A percentile compares a stretch with the other conserved stretches of the same genome.
phyloP scores from a whole-genome alignment of 2,888 invertebrate species.

The Congeria kusceri region DNA sequence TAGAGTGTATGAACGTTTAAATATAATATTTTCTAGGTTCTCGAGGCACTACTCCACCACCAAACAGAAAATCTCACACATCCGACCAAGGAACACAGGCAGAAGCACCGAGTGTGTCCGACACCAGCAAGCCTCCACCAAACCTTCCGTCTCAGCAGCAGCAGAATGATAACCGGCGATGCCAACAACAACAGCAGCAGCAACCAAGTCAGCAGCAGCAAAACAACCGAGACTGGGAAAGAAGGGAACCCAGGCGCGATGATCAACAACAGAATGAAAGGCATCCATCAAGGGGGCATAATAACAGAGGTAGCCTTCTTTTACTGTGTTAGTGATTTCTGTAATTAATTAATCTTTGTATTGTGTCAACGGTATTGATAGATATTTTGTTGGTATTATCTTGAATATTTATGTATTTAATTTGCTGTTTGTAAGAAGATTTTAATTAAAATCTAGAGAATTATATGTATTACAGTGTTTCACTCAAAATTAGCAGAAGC shows the following conservation, averaged over 20 bases:
- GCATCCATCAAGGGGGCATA: constrained; percentile 37
- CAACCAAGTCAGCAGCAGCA: constrained; percentile 61
- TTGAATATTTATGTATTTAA: too few relatives aligned
- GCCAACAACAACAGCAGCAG: constrained; percentile 58
- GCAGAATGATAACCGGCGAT: constrained; percentile 33
- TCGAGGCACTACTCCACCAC: constrained; percentile 85
- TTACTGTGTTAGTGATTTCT: too few relatives aligned
- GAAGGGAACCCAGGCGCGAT: constrained; percentile 27
- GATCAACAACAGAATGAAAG: constrained; percentile 33
- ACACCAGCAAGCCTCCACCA: constrained; percentile 61
- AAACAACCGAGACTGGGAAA: constrained; percentile 23
- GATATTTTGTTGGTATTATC: too few relatives aligned
- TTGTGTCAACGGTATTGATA: too few relatives aligned
- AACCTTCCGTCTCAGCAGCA: constrained; percentile 56
- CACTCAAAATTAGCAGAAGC: too few relatives aligned
- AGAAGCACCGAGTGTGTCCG: constrained; percentile 62
- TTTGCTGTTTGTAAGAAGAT: too few relatives aligned
- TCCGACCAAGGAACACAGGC: constrained; percentile 93
- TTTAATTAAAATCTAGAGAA: too few relatives aligned
- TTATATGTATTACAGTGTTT: too few relatives aligned
- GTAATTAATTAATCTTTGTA: too few relatives aligned
- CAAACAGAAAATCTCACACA: constrained; percentile 86
- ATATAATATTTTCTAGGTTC: constrained; percentile 79
- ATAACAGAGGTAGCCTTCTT: constrained; percentile 60
- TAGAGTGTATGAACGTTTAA: too few relatives aligned